These are phyloP conservation scores for Equus quagga DNA, from an alignment of 2,113 vertebrate species.

Conservation along the genomic window DNA sequence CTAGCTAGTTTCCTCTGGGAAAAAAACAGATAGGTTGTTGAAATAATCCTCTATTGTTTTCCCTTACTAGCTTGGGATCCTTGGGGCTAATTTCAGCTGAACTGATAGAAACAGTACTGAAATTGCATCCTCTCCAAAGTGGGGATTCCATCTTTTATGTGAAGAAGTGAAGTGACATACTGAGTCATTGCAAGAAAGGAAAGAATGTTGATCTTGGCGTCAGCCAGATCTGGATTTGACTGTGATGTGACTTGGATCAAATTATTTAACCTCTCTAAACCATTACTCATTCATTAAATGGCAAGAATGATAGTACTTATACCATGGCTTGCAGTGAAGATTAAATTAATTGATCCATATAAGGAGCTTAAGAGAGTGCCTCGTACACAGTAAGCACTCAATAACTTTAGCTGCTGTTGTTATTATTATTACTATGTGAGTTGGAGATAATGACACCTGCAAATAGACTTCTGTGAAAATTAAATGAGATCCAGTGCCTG, in stretches of 20 bases:
- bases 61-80: constrained; percentile 16
- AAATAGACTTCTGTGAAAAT: not conserved
- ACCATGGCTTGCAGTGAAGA: not conserved
- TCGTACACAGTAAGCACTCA: not conserved
- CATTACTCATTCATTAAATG: not conserved
- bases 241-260: too few species aligned
- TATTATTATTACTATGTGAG: fast-evolving
- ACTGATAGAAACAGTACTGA: not conserved
- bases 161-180: not conserved
- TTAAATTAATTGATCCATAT: not conserved
- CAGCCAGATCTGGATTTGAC: not conserved
- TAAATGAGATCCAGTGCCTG: not conserved
- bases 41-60: constrained; percentile 54
- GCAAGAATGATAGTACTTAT: not conserved
- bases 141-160: not conserved
- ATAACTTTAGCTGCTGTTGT: not conserved
- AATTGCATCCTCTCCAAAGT: not conserved
- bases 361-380: not conserved
- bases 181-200: not conserved
- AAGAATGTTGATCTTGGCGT: not conserved
- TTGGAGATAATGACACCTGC: not conserved
- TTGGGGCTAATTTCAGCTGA: constrained; percentile 38
- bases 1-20: constrained; percentile 47
- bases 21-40: constrained; percentile 23
- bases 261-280: not conserved